Evolutionary conservation across 2,797 vertebrate species (phyloP), one percentile per base, ranked within the genome.

Genomic region (Geotrypetes seraphini): DNA sequence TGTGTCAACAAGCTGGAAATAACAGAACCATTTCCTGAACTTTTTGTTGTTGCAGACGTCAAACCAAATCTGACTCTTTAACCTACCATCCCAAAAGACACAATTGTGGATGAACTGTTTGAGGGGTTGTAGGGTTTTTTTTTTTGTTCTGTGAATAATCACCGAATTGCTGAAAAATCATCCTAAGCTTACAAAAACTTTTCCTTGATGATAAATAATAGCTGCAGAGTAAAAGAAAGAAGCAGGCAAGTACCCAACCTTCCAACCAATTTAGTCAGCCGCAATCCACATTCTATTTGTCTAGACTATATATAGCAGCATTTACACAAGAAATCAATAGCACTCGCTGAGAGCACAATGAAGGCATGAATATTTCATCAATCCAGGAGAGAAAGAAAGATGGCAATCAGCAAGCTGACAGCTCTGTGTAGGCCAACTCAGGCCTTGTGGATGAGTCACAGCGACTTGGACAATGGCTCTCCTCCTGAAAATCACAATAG

Each of bases 281-380:
- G 78, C 71, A 79, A 78, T 79, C 65, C 78, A 77, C 76, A 86
- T 83, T 86, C 79, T 79, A 84, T 80, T 85, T 80, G 75, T 81
- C 76, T 78, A 78, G 77, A 81, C 89, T 92, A 91, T 87, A 89
- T 90, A 90, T 90, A 89, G 85, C 70, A 19, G 6, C 77, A 66
- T 85, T 87, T 87, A 86, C 79, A 82, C 79, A 88, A 86, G 75
- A 88, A 91, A 93, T 91, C 85, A 81, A 90, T 90, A 82, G 78
- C 73, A 72, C 76, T 81, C 75, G 78, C 66, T 76, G 75, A 76
- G 84, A 81, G 75, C 79, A 66, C 61, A 75, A 75, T 59, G 67
- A 54, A 81, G 68, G 60, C 74, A 83, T 80, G 80, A 87, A 84
- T 84, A 81, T 85, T 85, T 84, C 76, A 82, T 85, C 74, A 69